Conservation (phyloP, 2,888 invertebrate species). For the Sinodicranocentrus sp. region DNA sequence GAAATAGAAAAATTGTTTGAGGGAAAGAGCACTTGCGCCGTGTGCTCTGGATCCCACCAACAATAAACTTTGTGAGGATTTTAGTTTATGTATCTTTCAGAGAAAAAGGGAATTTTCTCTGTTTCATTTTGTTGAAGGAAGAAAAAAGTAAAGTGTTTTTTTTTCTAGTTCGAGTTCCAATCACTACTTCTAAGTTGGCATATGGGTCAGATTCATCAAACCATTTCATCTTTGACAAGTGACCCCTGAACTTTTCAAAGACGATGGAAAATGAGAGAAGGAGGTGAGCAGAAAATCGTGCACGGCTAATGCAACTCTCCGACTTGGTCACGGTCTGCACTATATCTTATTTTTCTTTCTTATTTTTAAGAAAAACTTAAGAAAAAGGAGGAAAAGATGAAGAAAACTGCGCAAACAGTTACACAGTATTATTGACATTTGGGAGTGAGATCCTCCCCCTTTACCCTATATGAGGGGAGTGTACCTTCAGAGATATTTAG, state of each 20-base stretch:
- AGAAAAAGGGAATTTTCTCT: too few species aligned
- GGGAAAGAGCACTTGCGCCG: background rate
- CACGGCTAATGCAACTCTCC: conserved; percentile 19
- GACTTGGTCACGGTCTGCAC: conserved; percentile 50
- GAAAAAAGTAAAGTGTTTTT: too few species aligned
- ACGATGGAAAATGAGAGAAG: conserved; percentile 33
- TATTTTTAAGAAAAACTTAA: too few species aligned
- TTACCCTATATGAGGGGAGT: background rate
- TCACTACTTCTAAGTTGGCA: conserved; percentile 30
- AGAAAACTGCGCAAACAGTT: background rate
- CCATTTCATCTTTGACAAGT: conserved; percentile 43
- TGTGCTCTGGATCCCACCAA: conserved; percentile 7
- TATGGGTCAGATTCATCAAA: conserved; percentile 57
- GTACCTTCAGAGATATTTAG: background rate
- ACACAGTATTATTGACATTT: conserved; percentile 14
- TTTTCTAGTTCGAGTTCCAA: background rate
- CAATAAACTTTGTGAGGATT: too few species aligned
- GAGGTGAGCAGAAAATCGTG: conserved; percentile 43
- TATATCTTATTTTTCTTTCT: too few species aligned
- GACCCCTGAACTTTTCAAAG: conserved; percentile 56
- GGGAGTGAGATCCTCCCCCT: background rate
- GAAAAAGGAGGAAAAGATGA: background rate
- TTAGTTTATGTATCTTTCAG: background rate
- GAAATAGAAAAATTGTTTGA: conserved; percentile 3
- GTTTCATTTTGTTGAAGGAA: too few species aligned